Base-by-base conservation (phyloP, 1,140 invertebrate species). In the Bombus breviceps region DNA sequence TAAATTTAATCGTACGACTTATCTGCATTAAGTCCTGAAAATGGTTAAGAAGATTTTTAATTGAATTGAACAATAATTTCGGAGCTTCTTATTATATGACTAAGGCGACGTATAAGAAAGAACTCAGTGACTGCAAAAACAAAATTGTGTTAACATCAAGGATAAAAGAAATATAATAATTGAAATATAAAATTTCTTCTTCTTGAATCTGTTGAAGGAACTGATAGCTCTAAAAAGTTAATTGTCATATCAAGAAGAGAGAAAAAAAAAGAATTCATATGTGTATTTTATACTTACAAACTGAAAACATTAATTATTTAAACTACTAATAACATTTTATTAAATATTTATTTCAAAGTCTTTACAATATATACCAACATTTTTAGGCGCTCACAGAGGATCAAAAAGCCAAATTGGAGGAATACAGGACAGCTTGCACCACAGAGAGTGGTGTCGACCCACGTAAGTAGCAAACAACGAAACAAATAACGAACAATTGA, bases 381-480 rank as follows among this genome's bases (percentile, higher is more conserved):
- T 69, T 83, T 18, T 66, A 93, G 92, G 90, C 47, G 25, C 53
- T 94, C 9, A 91, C 88, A 0, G 32, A 66, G 15, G 47, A 53
- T 53, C 47, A 32, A 34, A 66, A 34, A 18, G 32, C 32, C 32
- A 66, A 9, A 18, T 8, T 66, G 6, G 6, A 10, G 28, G 59
- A 28, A 8, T n/a, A 32, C 1, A 66, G n/a, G n/a, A 22, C 32
- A 66, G 32, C 15, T 34, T 66, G 64, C 6, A 34, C 2, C 15
- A 18, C 64, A 66, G 64, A 66, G 15, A 66, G 5, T 34, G 64
- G 64, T 6, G 15, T 66, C 2, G 64, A 66, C 2, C 64, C 32
- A 22, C 64, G 64, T 66, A 66, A 66, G 64, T 34, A 6, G 15
- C 13, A 66, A 66, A 34, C 2, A 66, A 34, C 6, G 2, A 66